Conservation (phyloP, 2,113 vertebrate species). For the Panthera uncia region DNA sequence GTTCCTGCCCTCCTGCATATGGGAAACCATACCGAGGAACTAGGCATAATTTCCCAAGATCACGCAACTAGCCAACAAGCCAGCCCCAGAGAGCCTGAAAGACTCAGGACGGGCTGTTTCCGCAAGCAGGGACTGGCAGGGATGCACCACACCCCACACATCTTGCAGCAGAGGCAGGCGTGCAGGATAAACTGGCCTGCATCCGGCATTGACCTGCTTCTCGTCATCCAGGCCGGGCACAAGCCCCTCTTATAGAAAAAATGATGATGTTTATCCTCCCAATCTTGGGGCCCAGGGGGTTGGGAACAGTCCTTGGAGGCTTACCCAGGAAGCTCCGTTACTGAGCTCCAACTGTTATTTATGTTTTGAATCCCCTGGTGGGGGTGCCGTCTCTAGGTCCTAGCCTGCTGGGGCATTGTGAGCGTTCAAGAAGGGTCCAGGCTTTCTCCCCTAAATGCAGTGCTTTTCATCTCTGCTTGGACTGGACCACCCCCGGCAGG, state of each 20-base stretch:
- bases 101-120: background rate
- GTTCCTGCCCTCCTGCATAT: background rate
- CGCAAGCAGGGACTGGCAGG: background rate
- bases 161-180: background rate
- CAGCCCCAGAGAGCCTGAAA: background rate
- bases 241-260: background rate
- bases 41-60: background rate
- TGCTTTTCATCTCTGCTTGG: background rate
- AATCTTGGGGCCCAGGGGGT: background rate
- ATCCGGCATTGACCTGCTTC: background rate
- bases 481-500: background rate
- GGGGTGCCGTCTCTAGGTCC: background rate
- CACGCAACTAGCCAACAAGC: background rate
- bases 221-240: fast-evolving
- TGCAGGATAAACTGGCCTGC: background rate
- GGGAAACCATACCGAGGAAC: background rate
- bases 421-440: background rate
- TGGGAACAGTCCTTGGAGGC: background rate
- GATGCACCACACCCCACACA: fast-evolving
- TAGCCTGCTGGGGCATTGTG: background rate
- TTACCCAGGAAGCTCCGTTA: background rate
- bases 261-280: background rate
- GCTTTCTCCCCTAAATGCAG: background rate
- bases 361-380: background rate
- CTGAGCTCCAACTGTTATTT: background rate